These are phyloP conservation scores for Vanacampus margaritifer DNA, from an alignment of 2,113 vertebrate genomes.

Conservation along the genomic window DNA sequence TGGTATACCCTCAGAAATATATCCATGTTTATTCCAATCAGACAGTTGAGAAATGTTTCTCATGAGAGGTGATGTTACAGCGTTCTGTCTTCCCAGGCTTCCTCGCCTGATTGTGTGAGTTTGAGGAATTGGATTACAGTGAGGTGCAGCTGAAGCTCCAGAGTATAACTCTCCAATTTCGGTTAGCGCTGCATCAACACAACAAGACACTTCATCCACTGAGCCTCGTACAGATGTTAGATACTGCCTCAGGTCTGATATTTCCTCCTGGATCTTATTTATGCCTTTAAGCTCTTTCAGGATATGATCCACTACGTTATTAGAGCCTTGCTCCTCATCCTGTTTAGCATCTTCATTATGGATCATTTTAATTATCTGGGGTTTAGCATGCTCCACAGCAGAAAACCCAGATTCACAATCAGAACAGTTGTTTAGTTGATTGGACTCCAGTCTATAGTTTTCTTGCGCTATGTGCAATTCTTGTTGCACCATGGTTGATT, in stretches of 20 bases:
- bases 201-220: slow-evolving; percentile 93
- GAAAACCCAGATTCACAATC: slow-evolving; percentile 40
- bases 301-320: slow-evolving; percentile 85
- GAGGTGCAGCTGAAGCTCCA: slow-evolving; percentile 44
- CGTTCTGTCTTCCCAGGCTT: slow-evolving; percentile 59
- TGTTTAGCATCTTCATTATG: slow-evolving; percentile 29
- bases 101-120: slow-evolving; percentile 44
- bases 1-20: slow-evolving; percentile 11
- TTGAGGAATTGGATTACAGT: slow-evolving; percentile 49
- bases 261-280: slow-evolving; percentile 92
- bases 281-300: slow-evolving; percentile 93
- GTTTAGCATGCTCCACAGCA: slow-evolving; percentile 56
- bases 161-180: slow-evolving; percentile 89
- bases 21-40: slow-evolving; percentile 27
- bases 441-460: slow-evolving; percentile 23
- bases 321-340: slow-evolving; percentile 42
- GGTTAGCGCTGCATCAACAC: slow-evolving; percentile 88
- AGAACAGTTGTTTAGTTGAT: slow-evolving; percentile 40
- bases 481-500: slow-evolving; percentile 46
- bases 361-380: slow-evolving; percentile 41
- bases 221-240: slow-evolving; percentile 88
- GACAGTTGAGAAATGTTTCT: slow-evolving; percentile 39
- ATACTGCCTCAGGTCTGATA: slow-evolving; percentile 89
- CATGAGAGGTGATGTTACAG: slow-evolving; percentile 34
- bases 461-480: slow-evolving; percentile 67